A percentile compares a stretch with the other conserved stretches of the same genome.
Conservation (phyloP, 2,797 vertebrate genomes). For the Monodelphis domestica region DNA sequence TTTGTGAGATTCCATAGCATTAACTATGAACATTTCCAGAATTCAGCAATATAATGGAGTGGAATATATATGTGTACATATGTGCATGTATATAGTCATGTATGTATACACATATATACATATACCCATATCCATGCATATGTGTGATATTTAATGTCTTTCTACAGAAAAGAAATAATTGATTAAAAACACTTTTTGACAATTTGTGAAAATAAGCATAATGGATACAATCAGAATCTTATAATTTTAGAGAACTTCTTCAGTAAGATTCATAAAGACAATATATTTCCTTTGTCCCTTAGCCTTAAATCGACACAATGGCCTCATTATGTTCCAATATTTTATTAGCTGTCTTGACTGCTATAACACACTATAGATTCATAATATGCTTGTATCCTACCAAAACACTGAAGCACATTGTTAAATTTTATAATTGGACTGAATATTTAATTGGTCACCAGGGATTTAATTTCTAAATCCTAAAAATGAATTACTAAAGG, state of each 20-base stretch:
- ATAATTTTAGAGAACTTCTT: background rate
- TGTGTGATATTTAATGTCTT: background rate
- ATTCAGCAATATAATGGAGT: background rate
- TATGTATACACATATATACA: background rate
- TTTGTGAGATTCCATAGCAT: constrained; percentile 64
- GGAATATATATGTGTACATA: background rate
- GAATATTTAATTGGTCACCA: no score
- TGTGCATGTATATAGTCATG: background rate
- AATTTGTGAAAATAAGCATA: background rate
- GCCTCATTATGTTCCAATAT: background rate
- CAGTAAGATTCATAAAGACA: background rate
- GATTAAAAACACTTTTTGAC: no score
- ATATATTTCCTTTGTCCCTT: background rate
- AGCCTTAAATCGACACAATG: background rate
- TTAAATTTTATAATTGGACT: no score
- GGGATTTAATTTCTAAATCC: no score
- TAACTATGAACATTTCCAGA: constrained; percentile 35
- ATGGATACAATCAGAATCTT: background rate
- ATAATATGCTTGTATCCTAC: background rate
- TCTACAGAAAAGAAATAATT: background rate
- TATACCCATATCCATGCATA: no score
- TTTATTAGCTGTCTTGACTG: background rate
- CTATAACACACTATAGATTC: background rate
- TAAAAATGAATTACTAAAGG: no score
- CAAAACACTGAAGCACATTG: background rate